These are phyloP conservation scores for Latrodectus hesperus DNA, from an alignment of 2,888 invertebrate genomes.

Conservation along the genomic window DNA sequence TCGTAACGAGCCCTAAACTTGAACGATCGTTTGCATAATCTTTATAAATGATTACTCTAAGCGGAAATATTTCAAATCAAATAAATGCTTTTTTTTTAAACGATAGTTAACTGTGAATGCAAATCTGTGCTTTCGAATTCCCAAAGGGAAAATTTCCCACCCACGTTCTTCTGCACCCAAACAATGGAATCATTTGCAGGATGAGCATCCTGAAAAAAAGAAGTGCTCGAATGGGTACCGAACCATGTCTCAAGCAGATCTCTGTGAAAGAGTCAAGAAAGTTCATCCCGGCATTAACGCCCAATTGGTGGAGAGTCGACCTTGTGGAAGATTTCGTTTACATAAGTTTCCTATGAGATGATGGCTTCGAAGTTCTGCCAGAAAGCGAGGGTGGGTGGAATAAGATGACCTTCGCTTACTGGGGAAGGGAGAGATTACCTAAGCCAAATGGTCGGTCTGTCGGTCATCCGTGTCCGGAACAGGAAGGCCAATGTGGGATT, in stretches of 20 bases:
- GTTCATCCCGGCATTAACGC: background rate
- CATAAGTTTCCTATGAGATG: slow-evolving; percentile 2
- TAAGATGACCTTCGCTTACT: background rate
- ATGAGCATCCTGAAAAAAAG: background rate
- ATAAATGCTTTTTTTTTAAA: too few species aligned
- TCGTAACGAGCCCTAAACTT: too few species aligned
- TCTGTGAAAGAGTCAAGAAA: background rate
- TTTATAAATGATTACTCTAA: too few species aligned
- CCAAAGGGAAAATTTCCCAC: too few species aligned
- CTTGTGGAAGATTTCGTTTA: slow-evolving; percentile 1
- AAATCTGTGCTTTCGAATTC: too few species aligned
- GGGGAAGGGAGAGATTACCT: background rate
- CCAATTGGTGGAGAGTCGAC: background rate
- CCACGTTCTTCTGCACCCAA: background rate
- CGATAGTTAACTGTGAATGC: too few species aligned
- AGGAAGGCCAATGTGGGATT: slow-evolving; percentile 15
- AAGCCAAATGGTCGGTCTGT: slow-evolving; percentile 32
- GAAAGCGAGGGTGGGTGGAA: background rate
- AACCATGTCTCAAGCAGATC: background rate
- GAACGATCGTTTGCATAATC: too few species aligned
- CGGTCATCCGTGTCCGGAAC: slow-evolving; percentile 49
- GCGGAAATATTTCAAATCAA: too few species aligned
- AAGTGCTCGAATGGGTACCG: background rate
- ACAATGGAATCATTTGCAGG: background rate
- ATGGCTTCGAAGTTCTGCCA: background rate